These are phyloP conservation scores for Monodelphis domestica DNA, from an alignment of 2,797 vertebrate species.

Conservation along the genomic window DNA sequence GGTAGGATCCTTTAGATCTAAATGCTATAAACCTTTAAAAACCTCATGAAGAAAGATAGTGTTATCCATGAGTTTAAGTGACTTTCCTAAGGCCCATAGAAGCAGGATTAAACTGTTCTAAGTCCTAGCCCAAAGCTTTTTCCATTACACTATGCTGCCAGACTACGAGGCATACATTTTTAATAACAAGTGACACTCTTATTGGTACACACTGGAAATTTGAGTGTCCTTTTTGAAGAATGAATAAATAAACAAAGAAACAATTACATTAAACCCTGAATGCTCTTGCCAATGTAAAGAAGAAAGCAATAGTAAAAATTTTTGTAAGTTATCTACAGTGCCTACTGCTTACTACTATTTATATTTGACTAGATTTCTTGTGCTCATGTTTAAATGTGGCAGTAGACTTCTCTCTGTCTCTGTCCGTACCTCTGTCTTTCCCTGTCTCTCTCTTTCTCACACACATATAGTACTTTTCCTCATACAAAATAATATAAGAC, in stretches of 20 bases:
- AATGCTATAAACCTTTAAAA: neutral
- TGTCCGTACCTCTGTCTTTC: too few species aligned
- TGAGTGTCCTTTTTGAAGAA: neutral
- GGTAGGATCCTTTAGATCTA: too few species aligned
- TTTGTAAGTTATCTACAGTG: neutral
- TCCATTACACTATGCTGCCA: neutral
- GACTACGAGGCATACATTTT: neutral
- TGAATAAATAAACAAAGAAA: neutral
- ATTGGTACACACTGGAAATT: neutral
- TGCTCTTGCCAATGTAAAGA: neutral
- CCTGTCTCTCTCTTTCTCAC: too few species aligned
- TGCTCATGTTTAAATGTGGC: neutral
- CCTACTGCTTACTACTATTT: too few species aligned
- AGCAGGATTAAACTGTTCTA: neutral
- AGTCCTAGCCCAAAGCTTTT: neutral
- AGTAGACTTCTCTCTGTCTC: neutral
- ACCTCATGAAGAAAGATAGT: neutral
- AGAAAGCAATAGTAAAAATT: neutral
- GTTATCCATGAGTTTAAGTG: neutral
- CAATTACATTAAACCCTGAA: neutral
- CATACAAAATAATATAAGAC: too few species aligned
- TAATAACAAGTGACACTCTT: neutral
- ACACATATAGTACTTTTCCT: too few species aligned
- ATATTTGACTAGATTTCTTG: neutral
- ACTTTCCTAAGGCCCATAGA: neutral